Conservation (phyloP, 2,113 vertebrate species). For the Esox niger region DNA sequence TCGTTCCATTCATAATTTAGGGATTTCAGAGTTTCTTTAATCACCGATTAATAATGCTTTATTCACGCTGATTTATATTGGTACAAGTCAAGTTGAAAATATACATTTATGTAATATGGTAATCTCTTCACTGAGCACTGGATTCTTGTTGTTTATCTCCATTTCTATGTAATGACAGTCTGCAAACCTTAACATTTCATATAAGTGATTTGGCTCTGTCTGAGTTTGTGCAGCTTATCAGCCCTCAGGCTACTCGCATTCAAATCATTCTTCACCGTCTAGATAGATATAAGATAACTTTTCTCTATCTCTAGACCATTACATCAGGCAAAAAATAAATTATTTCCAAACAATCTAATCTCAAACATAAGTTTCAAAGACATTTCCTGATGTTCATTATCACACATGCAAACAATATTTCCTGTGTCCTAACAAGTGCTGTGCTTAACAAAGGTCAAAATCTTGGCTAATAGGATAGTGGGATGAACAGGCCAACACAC, state of each 20-base stretch:
- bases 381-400: not conserved
- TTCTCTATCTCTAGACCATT: not conserved
- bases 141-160: not conserved
- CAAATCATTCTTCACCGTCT: not conserved
- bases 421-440: not conserved
- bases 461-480: not conserved
- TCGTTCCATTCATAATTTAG: not conserved
- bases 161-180: not conserved
- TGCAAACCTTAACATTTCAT: not conserved
- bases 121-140: not conserved
- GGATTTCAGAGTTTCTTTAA: not conserved
- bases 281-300: no score
- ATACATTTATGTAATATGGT: not conserved
- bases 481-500: not conserved
- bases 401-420: not conserved
- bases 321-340: not conserved
- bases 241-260: not conserved
- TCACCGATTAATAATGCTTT: not conserved
- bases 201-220: not conserved
- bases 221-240: not conserved
- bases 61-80: not conserved
- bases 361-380: not conserved
- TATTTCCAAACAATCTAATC: not conserved
- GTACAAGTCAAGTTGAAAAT: not conserved
- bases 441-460: not conserved